Conservation (phyloP, 2,888 invertebrate species). For the Drosophila bunnanda region DNA sequence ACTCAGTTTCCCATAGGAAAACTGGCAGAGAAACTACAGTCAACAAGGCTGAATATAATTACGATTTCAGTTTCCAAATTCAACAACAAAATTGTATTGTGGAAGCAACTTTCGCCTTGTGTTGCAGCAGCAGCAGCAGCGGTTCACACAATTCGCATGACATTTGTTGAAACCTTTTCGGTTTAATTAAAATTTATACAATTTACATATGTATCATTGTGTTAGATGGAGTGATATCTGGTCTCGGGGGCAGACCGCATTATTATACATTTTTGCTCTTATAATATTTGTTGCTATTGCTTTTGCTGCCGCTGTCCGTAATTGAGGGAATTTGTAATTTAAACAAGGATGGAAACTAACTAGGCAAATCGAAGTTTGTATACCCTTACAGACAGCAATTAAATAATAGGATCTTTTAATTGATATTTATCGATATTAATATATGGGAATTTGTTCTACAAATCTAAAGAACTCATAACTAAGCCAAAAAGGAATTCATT, state of each 20-base stretch:
- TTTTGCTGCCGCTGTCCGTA: constrained; percentile 7
- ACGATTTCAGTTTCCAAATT: constrained; percentile 26
- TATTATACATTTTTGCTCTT: constrained; percentile 8
- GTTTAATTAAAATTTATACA: constrained; percentile 67
- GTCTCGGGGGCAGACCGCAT: constrained; percentile 9
- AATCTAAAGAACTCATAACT: too few species aligned
- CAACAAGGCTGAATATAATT: constrained; percentile 48
- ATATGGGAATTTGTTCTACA: too few species aligned
- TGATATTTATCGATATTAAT: too few species aligned
- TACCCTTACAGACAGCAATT: too few species aligned
- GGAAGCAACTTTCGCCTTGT: constrained; percentile 30
- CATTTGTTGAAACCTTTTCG: constrained; percentile 65
- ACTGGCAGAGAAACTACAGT: constrained; percentile 16
- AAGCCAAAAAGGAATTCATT: too few species aligned
- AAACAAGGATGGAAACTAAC: not conserved
- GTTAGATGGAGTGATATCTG: constrained; percentile 24
- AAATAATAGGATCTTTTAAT: too few species aligned
- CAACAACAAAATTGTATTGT: constrained; percentile 44
- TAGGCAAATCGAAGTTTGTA: too few species aligned
- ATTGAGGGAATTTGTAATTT: constrained; percentile 29
- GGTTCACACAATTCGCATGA: constrained; percentile 69
- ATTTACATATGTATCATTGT: constrained; percentile 61
- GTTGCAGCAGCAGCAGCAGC: constrained; percentile 13
- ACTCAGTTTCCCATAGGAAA: constrained; percentile 61
- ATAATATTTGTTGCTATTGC: constrained; percentile 2